phyloP scores from a whole-genome alignment of 2,113 vertebrate genomes.

The Sander lucioperca region DNA sequence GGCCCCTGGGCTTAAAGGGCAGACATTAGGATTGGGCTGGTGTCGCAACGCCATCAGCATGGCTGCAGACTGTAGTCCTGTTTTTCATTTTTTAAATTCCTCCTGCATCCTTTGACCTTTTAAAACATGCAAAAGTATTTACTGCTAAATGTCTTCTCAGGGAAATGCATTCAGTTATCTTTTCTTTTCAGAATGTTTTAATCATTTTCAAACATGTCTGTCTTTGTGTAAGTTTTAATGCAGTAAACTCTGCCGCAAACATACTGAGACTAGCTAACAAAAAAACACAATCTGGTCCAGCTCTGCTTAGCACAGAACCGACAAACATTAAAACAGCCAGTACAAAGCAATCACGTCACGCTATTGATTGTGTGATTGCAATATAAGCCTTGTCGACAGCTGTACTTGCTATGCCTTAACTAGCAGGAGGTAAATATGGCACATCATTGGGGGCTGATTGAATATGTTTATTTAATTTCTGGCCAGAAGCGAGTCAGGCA shows the following conservation, averaged over 20 bases:
- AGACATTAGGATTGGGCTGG: too few species aligned
- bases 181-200: neutral
- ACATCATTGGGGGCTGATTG: slow-evolving; percentile 71
- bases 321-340: slow-evolving; percentile 36
- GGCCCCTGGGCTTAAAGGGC: too few species aligned
- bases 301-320: slow-evolving; percentile 12
- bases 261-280: neutral
- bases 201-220: neutral
- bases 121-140: neutral
- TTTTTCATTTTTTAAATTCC: neutral
- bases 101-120: neutral
- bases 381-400: slow-evolving; percentile 56
- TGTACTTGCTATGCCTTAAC: slow-evolving; percentile 53
- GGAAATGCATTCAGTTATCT: neutral
- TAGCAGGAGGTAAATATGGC: slow-evolving; percentile 64
- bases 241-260: neutral
- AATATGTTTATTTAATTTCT: slow-evolving; percentile 61
- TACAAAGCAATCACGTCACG: slow-evolving; percentile 48
- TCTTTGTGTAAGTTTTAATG: neutral
- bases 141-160: neutral
- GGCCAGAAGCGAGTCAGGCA: slow-evolving; percentile 39
- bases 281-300: slow-evolving; percentile 19
- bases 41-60: neutral
- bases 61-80: neutral
- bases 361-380: slow-evolving; percentile 65